Evolutionary conservation across 2,888 invertebrate species (phyloP), one percentile per base, ranked within the genome.

Genomic region (Drosophila eohydei): DNA sequence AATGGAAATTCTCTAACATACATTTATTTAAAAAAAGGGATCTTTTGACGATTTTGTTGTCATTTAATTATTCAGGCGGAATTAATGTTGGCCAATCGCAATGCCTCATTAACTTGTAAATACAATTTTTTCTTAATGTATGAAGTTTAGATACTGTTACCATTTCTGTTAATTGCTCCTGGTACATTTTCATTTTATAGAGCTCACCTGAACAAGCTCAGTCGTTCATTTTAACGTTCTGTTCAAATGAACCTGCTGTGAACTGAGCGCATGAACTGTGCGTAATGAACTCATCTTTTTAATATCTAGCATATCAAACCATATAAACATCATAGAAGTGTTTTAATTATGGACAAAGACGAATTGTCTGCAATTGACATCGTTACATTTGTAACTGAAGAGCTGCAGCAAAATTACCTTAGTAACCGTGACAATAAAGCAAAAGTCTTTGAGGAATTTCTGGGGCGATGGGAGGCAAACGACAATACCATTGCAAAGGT

Each of bases 371-470:
- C 91, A 36, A 82, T 92, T 8, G 93, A 93, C 73, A 83, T 92
- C 38, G 69, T 93, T 11, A 91, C 92, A 0, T 92, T 83, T 34
- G 90, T 92, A 43, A 94, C 95, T 60, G 94, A 94, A 91, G 94
- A 95, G 79, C 92, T 95, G 74, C 93, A 94, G 30, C 89, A 87
- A 89, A 43, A 70, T 7, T 78, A 83, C 4, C 91, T 87, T 44
- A 92, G 90, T 75, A 93, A 34, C 4, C 54, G 92, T 32, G 80
- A 92, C 32, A 94, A 94, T 43, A 90, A 91, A 78, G 83, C 94
- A 7, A 90, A 92, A 78, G 85, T 95, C 7, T 93, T 95, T 74
- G 86, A 92, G 46, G 94, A 93, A 68, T 95, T 95, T 81, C 93
- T 95, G 21, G 94, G 94, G 82, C 81, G 90, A 1, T 91, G 89